A percentile compares a stretch with the other conserved stretches of the same genome.
These are phyloP conservation scores for Endotricha flammealis DNA, from an alignment of 2,888 invertebrate genomes.

Conservation along the genomic window DNA sequence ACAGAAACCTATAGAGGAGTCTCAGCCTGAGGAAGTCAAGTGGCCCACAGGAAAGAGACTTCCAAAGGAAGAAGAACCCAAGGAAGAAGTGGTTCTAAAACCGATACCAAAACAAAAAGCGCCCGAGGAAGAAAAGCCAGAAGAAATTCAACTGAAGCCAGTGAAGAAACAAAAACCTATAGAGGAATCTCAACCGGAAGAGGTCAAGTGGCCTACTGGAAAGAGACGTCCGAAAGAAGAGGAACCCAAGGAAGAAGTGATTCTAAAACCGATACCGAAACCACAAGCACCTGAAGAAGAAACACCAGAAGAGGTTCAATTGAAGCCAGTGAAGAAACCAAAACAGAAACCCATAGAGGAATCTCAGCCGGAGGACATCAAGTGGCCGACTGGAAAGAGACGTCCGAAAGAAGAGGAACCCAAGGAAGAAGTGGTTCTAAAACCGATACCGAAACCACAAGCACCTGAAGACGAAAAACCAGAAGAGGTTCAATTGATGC, in stretches of 20 bases:
- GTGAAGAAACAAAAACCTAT: slow-evolving; percentile 30
- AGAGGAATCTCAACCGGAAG: slow-evolving; percentile 30
- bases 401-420: slow-evolving; percentile 35
- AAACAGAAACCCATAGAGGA: slow-evolving; percentile 30
- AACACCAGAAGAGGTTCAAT: slow-evolving; percentile 48
- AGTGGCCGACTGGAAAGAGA: slow-evolving; percentile 34
- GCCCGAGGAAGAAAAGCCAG: slow-evolving; percentile 32
- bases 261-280: slow-evolving; percentile 47
- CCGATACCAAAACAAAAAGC: slow-evolving; percentile 32
- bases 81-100: slow-evolving; percentile 39
- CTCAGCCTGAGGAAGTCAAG: slow-evolving; percentile 26
- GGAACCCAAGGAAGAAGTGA: slow-evolving; percentile 35
- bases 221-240: slow-evolving; percentile 29
- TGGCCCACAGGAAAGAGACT: slow-evolving; percentile 21
- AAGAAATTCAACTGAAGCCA: slow-evolving; percentile 28
- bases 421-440: slow-evolving; percentile 41
- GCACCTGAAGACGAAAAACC: slow-evolving; percentile 34
- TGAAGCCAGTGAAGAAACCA: slow-evolving; percentile 30
- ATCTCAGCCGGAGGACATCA: slow-evolving; percentile 47
- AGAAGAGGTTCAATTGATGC: slow-evolving; percentile 58
- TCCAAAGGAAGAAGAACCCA: slow-evolving; percentile 34
- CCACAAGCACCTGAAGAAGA: slow-evolving; percentile 40
- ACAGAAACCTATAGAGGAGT: slow-evolving; percentile 28
- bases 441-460: slow-evolving; percentile 42
- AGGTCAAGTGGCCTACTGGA: slow-evolving; percentile 31